Evolutionary conservation across 2,797 vertebrate species (phyloP).

Genomic region (Leptatherina wallacei): DNA sequence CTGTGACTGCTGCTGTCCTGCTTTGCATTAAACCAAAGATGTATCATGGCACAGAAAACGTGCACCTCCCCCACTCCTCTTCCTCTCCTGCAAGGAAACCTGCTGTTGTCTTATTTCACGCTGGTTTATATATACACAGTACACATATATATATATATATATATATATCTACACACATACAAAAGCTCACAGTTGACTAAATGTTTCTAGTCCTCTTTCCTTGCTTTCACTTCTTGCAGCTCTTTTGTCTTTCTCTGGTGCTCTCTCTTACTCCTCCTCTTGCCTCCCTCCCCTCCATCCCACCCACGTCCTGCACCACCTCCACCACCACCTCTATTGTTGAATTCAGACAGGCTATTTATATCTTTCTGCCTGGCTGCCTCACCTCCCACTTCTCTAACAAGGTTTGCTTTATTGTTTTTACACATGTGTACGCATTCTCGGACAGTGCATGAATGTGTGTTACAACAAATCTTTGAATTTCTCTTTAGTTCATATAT

Average conservation of each 20-base stretch:
- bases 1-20: conserved; percentile 49
- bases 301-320: conserved; percentile 16
- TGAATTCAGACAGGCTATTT: conserved; percentile 80
- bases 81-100: conserved; percentile 35
- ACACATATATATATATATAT: too few relatives aligned
- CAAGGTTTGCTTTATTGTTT: conserved; percentile 72
- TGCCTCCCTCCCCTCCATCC: conserved; percentile 17
- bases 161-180: too few relatives aligned
- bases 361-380: conserved; percentile 75
- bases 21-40: conserved; percentile 52
- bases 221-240: neutral
- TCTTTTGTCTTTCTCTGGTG: conserved; percentile 20
- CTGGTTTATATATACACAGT: conserved; percentile 10
- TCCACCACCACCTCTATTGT: conserved; percentile 64
- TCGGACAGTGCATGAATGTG: conserved; percentile 20
- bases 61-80: conserved; percentile 45
- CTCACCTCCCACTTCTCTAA: conserved; percentile 74
- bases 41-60: conserved; percentile 20
- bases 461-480: conserved; percentile 22
- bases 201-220: conserved; percentile 14
- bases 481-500: neutral
- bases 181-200: neutral
- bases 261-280: conserved; percentile 7
- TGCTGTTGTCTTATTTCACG: conserved; percentile 33
- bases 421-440: conserved; percentile 46